Percentiles rank a stretch among this genome's conserved stretches.
Conservation (phyloP, 2,113 vertebrate species). For the Menura novaehollandiae region DNA sequence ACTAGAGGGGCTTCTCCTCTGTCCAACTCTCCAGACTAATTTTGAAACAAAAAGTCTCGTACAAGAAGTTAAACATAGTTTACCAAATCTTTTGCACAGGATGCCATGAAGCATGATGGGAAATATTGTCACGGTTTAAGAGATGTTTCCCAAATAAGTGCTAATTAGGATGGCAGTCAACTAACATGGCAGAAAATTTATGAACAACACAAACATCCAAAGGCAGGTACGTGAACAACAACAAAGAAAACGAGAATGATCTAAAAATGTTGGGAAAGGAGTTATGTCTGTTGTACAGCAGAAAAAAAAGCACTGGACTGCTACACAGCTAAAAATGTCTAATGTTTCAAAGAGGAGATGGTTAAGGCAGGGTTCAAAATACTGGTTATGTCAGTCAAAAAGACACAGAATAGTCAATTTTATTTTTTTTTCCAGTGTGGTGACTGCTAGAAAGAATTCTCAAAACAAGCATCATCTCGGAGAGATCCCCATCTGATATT, state of each 20-base stretch:
- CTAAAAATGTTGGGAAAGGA: constrained; percentile 50
- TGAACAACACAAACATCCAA: constrained; percentile 59
- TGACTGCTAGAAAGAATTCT: not conserved
- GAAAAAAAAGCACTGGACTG: constrained; percentile 63
- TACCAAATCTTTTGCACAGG: constrained; percentile 36
- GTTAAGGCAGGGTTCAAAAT: constrained; percentile 79
- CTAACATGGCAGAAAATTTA: constrained; percentile 34
- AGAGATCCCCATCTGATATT: constrained; percentile 8
- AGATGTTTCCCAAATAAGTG: constrained; percentile 30
- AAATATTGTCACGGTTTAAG: constrained; percentile 72
- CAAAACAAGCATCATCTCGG: not conserved
- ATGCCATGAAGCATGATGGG: constrained; percentile 73
- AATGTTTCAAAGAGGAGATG: constrained; percentile 70
- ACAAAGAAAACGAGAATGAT: constrained; percentile 58
- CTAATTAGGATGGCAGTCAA: constrained; percentile 26
- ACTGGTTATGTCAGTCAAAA: constrained; percentile 38
- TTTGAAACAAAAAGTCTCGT: not conserved
- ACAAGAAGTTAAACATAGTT: not conserved
- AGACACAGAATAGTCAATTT: not conserved
- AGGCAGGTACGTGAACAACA: constrained; percentile 53
- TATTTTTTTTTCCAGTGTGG: not conserved
- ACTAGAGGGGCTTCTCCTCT: not conserved
- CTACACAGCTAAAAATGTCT: constrained; percentile 65
- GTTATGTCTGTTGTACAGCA: constrained; percentile 63
- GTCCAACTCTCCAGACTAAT: not conserved